Evolutionary conservation across 2,888 invertebrate species (phyloP), one percentile per base, ranked within the genome.

Genomic region (Schizaphis graminum): DNA sequence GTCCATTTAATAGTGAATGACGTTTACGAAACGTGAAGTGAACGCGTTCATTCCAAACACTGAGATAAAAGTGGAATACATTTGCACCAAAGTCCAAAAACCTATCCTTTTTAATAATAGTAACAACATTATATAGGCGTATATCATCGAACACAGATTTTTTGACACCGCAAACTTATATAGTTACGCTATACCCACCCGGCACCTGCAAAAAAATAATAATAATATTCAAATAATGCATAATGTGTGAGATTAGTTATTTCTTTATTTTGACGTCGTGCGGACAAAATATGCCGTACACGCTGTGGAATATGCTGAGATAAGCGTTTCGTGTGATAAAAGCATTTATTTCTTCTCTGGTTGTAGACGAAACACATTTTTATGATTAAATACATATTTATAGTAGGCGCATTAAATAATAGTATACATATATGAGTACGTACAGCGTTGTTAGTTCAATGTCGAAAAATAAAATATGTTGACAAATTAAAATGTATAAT

Each of bases 321-420:
- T 28, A 21, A 89, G 89, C 89, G 89, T 89, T 61, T 89, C 44
- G 57, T 41, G 89, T 44, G 44, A 57, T 57, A 57, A 61, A 85
- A 44, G 85, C 21, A 56, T 89, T 89, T 5, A 16, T 61, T 44
- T 26, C 11, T 61, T 89, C 56, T 67, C 61, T 47, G 90, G 16
- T 67, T 89, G 67, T 47, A 90, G 61, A 90, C 90, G 47, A 47
- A 90, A 67, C 61, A 90, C n/a, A 77, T 77, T 41, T 77, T 77
- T 35, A 77, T 35, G 67, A 35, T 77, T 77, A 77, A 77, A 8
- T 35, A 77, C 26, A 10, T 8, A 35, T 41, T 21, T 35, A 21
- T 21, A 77, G 35, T 77, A 35, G 21, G 35, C 21, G 21, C 35
- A 77, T 77, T 35, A 35, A 35, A 41, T 7, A 28, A 67, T 67